A percentile compares a stretch with the other conserved stretches of the same genome.
Evolutionary conservation across 1,140 invertebrate species (phyloP).

Genomic region (Megalonaias nervosa): DNA sequence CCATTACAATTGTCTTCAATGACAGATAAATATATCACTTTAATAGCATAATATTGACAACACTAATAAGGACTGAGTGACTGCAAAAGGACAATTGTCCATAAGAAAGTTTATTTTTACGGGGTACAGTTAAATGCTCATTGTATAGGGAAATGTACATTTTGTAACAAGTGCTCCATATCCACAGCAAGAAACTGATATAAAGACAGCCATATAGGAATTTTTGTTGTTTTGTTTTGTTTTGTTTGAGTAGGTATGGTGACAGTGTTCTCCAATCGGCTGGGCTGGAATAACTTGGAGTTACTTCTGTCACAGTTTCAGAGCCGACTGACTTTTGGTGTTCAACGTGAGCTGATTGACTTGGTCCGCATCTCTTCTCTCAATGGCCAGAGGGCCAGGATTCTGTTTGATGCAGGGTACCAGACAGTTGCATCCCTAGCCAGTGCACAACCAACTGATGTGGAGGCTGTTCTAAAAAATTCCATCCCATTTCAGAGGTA

Average conservation of each 20-base stretch:
- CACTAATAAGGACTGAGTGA: too few species aligned
- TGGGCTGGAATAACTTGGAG: conserved; percentile 95
- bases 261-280: conserved; percentile 89
- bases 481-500: conserved; percentile 82
- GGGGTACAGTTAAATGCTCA: too few species aligned
- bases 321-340: conserved; percentile 93
- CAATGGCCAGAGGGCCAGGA: conserved; percentile 88
- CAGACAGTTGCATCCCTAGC: conserved; percentile 86
- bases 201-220: too few species aligned
- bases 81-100: too few species aligned
- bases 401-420: conserved; percentile 88
- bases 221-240: too few species aligned
- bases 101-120: too few species aligned
- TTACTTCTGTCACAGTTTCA: conserved; percentile 94
- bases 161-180: too few species aligned
- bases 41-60: too few species aligned
- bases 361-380: conserved; percentile 88
- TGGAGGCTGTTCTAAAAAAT: conserved; percentile 86
- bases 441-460: conserved; percentile 76
- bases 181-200: too few species aligned
- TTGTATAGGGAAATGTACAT: too few species aligned
- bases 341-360: conserved; percentile 93
- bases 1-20: too few species aligned
- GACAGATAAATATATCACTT: too few species aligned
- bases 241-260: conserved; percentile 82